A percentile compares a stretch with the other conserved stretches of the same genome.
Conservation (phyloP, 2,888 invertebrate species). For the Phyllotreta striolata region DNA sequence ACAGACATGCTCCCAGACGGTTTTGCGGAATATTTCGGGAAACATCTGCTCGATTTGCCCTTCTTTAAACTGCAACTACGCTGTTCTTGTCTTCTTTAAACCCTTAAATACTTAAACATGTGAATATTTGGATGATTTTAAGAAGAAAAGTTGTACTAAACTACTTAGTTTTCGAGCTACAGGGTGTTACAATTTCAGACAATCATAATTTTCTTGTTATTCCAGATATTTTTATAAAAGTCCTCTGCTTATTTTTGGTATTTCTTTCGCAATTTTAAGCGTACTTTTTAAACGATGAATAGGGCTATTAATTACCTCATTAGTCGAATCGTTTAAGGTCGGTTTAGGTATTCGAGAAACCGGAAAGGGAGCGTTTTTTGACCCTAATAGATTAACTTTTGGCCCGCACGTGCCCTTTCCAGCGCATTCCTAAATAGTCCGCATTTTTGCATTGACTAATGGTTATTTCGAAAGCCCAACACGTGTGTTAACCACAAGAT, state of each 20-base stretch:
- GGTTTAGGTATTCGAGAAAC: constrained; percentile 16
- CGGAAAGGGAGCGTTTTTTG: constrained; percentile 31
- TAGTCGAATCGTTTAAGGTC: no score
- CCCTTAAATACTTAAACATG: no score
- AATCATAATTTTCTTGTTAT: no score
- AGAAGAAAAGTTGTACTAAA: no score
- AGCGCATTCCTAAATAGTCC: constrained; percentile 29
- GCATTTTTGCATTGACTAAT: constrained; percentile 29
- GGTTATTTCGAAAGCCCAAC: not conserved
- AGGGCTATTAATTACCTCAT: constrained; percentile 20
- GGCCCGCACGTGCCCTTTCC: constrained; percentile 45
- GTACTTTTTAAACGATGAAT: not conserved
- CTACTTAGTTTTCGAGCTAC: no score
- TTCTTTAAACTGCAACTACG: not conserved
- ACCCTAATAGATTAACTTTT: constrained; percentile 40
- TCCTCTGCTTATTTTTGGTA: no score
- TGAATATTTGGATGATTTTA: no score
- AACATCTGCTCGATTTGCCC: not conserved
- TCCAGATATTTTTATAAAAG: no score
- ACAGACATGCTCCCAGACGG: constrained; percentile 33
- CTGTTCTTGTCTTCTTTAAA: no score
- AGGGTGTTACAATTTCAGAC: no score
- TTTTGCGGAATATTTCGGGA: not conserved
- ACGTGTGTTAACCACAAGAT: no score
- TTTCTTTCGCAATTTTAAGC: no score